Percentiles rank a stretch among this genome's conserved stretches.
phyloP scores from a whole-genome alignment of 2,888 invertebrate species.

The Xanthia togata region DNA sequence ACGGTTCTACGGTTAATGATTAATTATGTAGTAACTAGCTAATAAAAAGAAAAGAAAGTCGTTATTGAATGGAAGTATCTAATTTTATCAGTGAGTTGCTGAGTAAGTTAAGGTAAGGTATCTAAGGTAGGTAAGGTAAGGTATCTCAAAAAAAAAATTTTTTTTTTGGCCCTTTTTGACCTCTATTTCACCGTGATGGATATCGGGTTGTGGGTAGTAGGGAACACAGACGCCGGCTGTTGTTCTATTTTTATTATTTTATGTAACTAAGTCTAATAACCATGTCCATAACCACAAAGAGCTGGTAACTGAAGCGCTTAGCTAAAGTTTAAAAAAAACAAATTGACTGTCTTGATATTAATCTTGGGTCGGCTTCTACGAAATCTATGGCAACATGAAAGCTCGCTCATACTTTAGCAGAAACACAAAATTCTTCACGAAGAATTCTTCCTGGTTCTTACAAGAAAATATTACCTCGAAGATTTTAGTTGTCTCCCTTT shows the following conservation, averaged over 20 bases:
- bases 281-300: not conserved
- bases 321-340: not conserved
- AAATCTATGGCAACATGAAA: not conserved
- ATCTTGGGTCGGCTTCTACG: not conserved
- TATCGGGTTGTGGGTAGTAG: not conserved
- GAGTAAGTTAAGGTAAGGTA: no score
- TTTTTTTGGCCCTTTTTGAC: not conserved
- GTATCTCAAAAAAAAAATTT: no score
- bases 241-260: not conserved
- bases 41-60: not conserved
- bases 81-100: not conserved
- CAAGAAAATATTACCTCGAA: conserved; percentile 23
- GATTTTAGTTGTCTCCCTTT: conserved; percentile 20
- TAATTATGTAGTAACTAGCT: not conserved
- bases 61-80: not conserved
- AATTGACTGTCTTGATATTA: not conserved
- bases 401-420: not conserved
- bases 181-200: not conserved
- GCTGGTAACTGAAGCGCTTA: not conserved
- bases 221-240: not conserved
- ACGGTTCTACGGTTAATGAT: no score
- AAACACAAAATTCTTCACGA: conserved; percentile 12
- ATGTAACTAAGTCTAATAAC: not conserved
- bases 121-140: no score
- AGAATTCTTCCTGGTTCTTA: not conserved